These are phyloP conservation scores for Hyposoter dolosus DNA, from an alignment of 2,888 invertebrate genomes.

Conservation along the genomic window DNA sequence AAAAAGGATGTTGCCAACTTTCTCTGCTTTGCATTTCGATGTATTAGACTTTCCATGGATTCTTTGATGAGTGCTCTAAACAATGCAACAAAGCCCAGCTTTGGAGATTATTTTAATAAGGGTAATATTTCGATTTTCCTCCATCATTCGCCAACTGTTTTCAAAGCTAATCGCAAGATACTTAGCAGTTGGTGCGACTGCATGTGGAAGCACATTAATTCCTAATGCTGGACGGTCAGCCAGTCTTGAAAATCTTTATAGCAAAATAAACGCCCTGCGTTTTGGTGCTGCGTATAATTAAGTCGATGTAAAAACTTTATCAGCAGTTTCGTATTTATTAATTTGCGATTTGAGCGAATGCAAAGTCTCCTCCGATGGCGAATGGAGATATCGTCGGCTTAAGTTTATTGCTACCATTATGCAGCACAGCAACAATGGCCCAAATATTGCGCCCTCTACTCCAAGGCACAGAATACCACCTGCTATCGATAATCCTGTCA, in stretches of 20 bases:
- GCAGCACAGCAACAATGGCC: slow-evolving; percentile 97
- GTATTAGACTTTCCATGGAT: background rate
- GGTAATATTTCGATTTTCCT: slow-evolving; percentile 66
- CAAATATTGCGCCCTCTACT: slow-evolving; percentile 98
- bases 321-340: slow-evolving; percentile 69
- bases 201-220: slow-evolving; percentile 54
- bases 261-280: slow-evolving; percentile 21
- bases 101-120: slow-evolving; percentile 70
- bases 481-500: slow-evolving; percentile 98
- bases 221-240: slow-evolving; percentile 52
- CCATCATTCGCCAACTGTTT: slow-evolving; percentile 52
- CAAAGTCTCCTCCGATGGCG: slow-evolving; percentile 88
- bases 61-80: slow-evolving; percentile 28
- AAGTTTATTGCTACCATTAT: slow-evolving; percentile 96
- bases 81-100: slow-evolving; percentile 55
- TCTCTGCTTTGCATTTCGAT: slow-evolving; percentile 27
- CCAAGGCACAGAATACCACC: slow-evolving; percentile 99
- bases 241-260: background rate
- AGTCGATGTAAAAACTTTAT: slow-evolving; percentile 57
- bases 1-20: slow-evolving; percentile 6
- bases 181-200: slow-evolving; percentile 44
- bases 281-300: slow-evolving; percentile 27
- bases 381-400: slow-evolving; percentile 81
- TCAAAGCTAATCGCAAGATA: background rate
- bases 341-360: slow-evolving; percentile 76